A percentile compares a stretch with the other conserved stretches of the same genome.
Conservation (phyloP, 1,140 invertebrate species). For the Chironomus striatipennis region DNA sequence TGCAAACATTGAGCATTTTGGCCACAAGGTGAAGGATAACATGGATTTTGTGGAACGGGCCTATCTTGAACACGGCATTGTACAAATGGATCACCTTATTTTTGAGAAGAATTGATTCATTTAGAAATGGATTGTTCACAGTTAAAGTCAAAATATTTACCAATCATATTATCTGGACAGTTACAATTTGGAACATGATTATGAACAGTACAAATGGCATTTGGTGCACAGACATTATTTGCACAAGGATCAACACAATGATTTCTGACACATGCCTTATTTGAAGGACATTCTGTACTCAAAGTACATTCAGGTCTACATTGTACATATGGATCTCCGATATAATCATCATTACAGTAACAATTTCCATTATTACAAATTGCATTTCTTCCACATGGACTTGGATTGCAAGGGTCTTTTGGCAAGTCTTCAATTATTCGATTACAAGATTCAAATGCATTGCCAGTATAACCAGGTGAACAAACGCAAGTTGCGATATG, state of each 20-base stretch:
- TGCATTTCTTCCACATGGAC: conserved; percentile 63
- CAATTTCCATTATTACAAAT: conserved; percentile 41
- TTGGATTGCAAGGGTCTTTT: conserved; percentile 47
- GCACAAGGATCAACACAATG: conserved; percentile 71
- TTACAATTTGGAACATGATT: conserved; percentile 67
- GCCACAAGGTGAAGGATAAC: conserved; percentile 70
- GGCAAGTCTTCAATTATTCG: neutral
- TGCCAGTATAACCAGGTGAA: conserved; percentile 54
- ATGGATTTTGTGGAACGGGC: conserved; percentile 48
- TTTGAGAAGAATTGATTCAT: no score
- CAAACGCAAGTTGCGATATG: conserved; percentile 58
- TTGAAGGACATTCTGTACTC: conserved; percentile 61
- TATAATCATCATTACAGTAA: conserved; percentile 43
- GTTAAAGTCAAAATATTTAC: conserved; percentile 31
- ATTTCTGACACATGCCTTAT: conserved; percentile 60
- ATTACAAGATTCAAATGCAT: conserved; percentile 44
- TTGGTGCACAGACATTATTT: conserved; percentile 55
- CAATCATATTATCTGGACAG: conserved; percentile 61
- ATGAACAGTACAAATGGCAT: conserved; percentile 62
- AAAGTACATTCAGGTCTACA: conserved; percentile 68
- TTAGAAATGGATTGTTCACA: no score
- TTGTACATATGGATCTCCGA: conserved; percentile 55
- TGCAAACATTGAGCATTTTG: conserved; percentile 71
- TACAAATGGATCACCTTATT: conserved; percentile 60
- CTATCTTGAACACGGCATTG: conserved; percentile 53